A percentile compares a stretch with the other conserved stretches of the same genome.
Conservation (phyloP, 2,797 vertebrate species). For the Phoxinus dragarum region DNA sequence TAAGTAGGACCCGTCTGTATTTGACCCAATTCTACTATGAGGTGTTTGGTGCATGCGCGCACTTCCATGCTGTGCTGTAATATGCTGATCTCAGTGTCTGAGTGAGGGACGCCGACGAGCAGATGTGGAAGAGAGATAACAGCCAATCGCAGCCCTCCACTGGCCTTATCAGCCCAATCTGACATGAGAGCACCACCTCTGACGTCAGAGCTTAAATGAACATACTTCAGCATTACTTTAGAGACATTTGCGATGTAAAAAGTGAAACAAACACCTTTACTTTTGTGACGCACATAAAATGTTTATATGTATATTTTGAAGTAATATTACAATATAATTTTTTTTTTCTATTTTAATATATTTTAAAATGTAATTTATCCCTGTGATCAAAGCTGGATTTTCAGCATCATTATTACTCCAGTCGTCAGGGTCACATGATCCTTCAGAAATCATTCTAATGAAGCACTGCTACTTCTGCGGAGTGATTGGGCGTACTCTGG, state of each 20-base stretch:
- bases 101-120: slow-evolving; percentile 47
- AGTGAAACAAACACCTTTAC: neutral
- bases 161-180: slow-evolving; percentile 49
- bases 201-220: slow-evolving; percentile 44
- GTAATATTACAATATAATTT: too few relatives aligned
- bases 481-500: too few relatives aligned
- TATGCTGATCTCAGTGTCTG: slow-evolving; percentile 16
- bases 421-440: too few relatives aligned
- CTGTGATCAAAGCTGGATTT: too few relatives aligned
- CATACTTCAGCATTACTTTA: slow-evolving; percentile 19
- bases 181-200: slow-evolving; percentile 16
- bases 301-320: too few relatives aligned
- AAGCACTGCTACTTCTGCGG: too few relatives aligned
- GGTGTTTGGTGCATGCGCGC: neutral
- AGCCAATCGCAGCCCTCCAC: slow-evolving; percentile 27
- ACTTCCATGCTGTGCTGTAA: neutral
- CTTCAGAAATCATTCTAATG: too few relatives aligned
- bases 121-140: slow-evolving; percentile 61
- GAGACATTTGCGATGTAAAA: neutral
- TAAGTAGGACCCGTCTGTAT: neutral
- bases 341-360: neutral
- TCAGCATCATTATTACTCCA: too few relatives aligned
- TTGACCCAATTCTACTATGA: neutral
- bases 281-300: neutral
- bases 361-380: neutral